A percentile compares a stretch with the other conserved stretches of the same genome.
Evolutionary conservation across 2,888 invertebrate species (phyloP).

Genomic region (Chromoteleia sp.): DNA sequence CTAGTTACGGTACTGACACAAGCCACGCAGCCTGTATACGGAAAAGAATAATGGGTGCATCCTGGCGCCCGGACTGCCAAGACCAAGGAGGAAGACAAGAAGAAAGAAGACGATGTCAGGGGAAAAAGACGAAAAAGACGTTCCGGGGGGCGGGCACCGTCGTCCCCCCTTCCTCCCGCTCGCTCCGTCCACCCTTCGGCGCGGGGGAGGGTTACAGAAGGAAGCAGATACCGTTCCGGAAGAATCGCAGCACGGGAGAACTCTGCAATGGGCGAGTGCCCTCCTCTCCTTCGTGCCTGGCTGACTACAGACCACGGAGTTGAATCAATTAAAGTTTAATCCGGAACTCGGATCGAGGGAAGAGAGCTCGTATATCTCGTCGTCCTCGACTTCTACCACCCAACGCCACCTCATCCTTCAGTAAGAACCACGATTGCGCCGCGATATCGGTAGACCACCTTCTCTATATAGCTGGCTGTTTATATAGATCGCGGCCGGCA

Average conservation of each 20-base stretch:
- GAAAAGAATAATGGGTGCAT: slow-evolving; percentile 79
- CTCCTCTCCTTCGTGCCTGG: slow-evolving; percentile 80
- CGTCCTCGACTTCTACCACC: slow-evolving; percentile 72
- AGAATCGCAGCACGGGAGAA: slow-evolving; percentile 70
- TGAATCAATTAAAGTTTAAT: slow-evolving; percentile 88
- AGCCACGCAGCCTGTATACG: slow-evolving; percentile 69
- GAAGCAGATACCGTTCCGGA: slow-evolving; percentile 73
- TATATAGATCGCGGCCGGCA: slow-evolving; percentile 47
- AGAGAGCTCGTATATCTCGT: slow-evolving; percentile 71
- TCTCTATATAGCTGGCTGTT: slow-evolving; percentile 51
- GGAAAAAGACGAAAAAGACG: slow-evolving; percentile 57
- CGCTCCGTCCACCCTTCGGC: neutral
- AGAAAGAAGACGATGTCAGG: slow-evolving; percentile 68
- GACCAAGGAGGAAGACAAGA: slow-evolving; percentile 70
- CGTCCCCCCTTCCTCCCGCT: slow-evolving; percentile 7
- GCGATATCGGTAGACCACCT: slow-evolving; percentile 62
- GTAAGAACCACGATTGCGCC: slow-evolving; percentile 68
- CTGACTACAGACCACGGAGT: slow-evolving; percentile 82
- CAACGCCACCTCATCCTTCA: slow-evolving; percentile 73
- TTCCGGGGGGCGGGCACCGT: slow-evolving; percentile 27
- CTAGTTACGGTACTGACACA: slow-evolving; percentile 53
- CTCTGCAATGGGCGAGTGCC: slow-evolving; percentile 76
- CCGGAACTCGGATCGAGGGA: slow-evolving; percentile 85
- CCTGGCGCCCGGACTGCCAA: slow-evolving; percentile 73
- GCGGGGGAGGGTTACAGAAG: slow-evolving; percentile 54